Base-by-base conservation (phyloP, 2,888 invertebrate genomes). In the Parochlus steinenii region DNA sequence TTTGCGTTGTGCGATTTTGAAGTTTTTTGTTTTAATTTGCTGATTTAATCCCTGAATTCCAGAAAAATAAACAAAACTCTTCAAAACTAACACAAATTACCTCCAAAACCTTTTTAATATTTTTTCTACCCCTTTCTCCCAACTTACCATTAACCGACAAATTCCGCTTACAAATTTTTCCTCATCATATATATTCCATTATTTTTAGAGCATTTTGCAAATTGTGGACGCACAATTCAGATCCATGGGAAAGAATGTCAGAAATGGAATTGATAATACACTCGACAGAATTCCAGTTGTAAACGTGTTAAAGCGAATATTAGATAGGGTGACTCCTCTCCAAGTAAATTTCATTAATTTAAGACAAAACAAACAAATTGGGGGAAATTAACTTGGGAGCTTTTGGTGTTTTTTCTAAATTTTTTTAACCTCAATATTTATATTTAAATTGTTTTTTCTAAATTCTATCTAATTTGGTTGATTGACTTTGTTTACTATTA, bases 281-380 rank as follows among this genome's bases (percentile, higher is more conserved):
- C 49, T 58, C 23, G 58, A 58, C 48, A 53, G 52, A 42, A 56
- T 58, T 40, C 58, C 58, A 22, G 55, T 58, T 37, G 55, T 58
- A 40, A 52, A 58, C 33, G 47, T 58, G 39, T 48, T 58, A 42
- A 58, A 58, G 48, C 56, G 55, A 46, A 48, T 58, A 43, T 53
- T 58, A 55, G 58, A 58, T 42, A 56, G 58, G 6, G 23, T 24
- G 20, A 24, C 33, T 15, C 31, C 31, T 14, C 17, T 38, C 22
- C 17, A 38, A 38, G 31, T 31, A 29, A 33, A 24, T 23, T 31
- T 38, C 30, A 10, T 18, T 17, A 14, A 12, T 10, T 10, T 3
- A 26, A 26, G 11, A 16, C 8, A 24, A 3, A 24, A 11, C 3
- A 3, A 12, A 11, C 3, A 24, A 11, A 11, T 24, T n/a, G n/a